phyloP scores from a whole-genome alignment of 2,888 invertebrate genomes.

The Harmothoe impar region DNA sequence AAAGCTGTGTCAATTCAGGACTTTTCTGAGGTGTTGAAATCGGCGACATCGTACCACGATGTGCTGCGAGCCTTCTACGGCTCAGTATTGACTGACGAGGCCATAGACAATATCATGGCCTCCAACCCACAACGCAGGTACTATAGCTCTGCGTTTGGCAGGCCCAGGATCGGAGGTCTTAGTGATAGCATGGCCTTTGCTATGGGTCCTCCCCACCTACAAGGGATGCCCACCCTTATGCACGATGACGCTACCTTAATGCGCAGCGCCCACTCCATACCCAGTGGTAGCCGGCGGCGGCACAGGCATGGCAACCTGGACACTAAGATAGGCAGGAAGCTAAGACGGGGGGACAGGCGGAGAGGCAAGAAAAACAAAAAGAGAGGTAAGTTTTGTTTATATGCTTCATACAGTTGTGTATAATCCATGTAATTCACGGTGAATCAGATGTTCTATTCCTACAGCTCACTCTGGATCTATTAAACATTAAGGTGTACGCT shows the following conservation, averaged over 20 bases:
- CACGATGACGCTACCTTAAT: slow-evolving; percentile 10
- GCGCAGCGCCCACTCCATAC: background rate
- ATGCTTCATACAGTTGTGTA: no score
- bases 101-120: slow-evolving; percentile 60
- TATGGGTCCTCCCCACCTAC: background rate
- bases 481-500: no score
- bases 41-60: slow-evolving; percentile 60
- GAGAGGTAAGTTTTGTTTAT: slow-evolving; percentile 7
- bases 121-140: slow-evolving; percentile 30
- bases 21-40: slow-evolving; percentile 47
- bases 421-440: no score
- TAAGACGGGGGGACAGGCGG: slow-evolving; percentile 30
- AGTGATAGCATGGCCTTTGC: slow-evolving; percentile 61
- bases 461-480: no score
- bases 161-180: slow-evolving; percentile 64
- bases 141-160: slow-evolving; percentile 21
- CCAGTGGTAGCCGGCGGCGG: background rate
- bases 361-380: slow-evolving; percentile 30
- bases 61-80: slow-evolving; percentile 63
- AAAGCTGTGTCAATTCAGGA: slow-evolving; percentile 60
- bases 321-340: slow-evolving; percentile 2
- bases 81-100: slow-evolving; percentile 44
- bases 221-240: slow-evolving; percentile 55
- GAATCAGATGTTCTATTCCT: no score
- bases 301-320: slow-evolving; percentile 21